phyloP scores from a whole-genome alignment of 2,113 vertebrate genomes.

The Emydura subglobosa region DNA sequence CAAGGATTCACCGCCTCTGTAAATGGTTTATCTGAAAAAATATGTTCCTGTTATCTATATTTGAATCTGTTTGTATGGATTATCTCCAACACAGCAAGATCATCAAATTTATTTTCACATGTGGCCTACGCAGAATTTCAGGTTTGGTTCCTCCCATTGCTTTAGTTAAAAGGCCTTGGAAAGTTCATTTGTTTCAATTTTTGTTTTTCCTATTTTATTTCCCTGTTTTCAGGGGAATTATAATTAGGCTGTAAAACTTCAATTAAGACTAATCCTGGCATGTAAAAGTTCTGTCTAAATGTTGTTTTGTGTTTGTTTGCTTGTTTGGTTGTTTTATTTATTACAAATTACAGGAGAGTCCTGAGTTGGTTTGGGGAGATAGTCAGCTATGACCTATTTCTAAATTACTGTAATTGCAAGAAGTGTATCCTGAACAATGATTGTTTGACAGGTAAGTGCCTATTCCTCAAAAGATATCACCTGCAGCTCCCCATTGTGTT shows the following conservation, averaged over 20 bases:
- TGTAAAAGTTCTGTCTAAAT: background rate
- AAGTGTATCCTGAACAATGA: background rate
- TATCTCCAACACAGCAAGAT: background rate
- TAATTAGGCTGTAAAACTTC: background rate
- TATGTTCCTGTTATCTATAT: fast-evolving
- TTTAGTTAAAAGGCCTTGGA: background rate
- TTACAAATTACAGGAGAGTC: background rate
- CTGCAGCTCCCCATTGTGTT: background rate
- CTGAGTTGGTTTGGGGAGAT: background rate
- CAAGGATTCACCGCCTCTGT: background rate
- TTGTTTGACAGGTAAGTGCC: background rate
- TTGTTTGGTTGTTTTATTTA: background rate
- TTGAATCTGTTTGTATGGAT: background rate
- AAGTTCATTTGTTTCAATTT: fast-evolving
- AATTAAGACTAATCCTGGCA: background rate
- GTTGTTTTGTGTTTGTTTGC: background rate
- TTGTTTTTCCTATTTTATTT: background rate
- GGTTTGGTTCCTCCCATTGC: background rate
- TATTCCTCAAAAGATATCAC: background rate
- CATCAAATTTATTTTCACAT: fast-evolving
- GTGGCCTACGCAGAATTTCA: fast-evolving
- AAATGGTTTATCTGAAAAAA: background rate
- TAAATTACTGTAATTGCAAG: background rate
- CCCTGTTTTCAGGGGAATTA: background rate
- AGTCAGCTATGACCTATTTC: fast-evolving